These are phyloP conservation scores for Hemicentrotus pulcherrimus DNA, from an alignment of 35 echinoderm and acorn worm genomes.

Conservation along the genomic window DNA sequence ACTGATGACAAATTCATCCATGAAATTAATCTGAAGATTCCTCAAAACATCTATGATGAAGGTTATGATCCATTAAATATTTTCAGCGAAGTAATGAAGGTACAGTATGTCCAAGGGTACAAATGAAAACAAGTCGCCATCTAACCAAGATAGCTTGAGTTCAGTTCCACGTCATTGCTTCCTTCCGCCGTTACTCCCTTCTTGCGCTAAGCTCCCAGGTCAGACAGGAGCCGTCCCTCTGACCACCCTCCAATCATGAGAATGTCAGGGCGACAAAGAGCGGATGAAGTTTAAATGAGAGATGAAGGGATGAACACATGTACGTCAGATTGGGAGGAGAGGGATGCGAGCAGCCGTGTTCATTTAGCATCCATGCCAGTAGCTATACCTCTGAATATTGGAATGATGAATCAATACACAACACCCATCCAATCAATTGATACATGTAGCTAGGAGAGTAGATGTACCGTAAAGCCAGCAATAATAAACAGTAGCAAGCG, in stretches of 20 bases:
- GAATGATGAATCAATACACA: not conserved
- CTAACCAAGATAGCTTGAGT: not conserved
- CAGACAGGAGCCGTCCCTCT: not conserved
- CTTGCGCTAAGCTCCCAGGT: not conserved
- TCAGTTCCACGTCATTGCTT: conserved; percentile 1
- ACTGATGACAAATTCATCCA: no score
- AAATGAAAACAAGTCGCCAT: not conserved
- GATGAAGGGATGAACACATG: not conserved
- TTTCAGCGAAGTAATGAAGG: no score
- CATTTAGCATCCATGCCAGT: not conserved
- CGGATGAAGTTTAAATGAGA: not conserved
- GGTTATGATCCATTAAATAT: no score
- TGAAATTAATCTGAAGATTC: not conserved
- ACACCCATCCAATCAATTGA: not conserved
- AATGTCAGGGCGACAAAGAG: not conserved
- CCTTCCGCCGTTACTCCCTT: not conserved
- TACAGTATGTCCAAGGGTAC: not conserved
- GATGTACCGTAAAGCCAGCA: not conserved
- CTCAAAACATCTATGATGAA: no score
- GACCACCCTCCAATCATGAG: not conserved
- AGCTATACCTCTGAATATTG: not conserved
- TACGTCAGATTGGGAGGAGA: not conserved
- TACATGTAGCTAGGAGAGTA: not conserved
- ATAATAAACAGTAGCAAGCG: not conserved
- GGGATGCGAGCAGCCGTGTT: not conserved